Base-by-base conservation (phyloP, 2,888 invertebrate genomes). In the Drosophila percnosoma region DNA sequence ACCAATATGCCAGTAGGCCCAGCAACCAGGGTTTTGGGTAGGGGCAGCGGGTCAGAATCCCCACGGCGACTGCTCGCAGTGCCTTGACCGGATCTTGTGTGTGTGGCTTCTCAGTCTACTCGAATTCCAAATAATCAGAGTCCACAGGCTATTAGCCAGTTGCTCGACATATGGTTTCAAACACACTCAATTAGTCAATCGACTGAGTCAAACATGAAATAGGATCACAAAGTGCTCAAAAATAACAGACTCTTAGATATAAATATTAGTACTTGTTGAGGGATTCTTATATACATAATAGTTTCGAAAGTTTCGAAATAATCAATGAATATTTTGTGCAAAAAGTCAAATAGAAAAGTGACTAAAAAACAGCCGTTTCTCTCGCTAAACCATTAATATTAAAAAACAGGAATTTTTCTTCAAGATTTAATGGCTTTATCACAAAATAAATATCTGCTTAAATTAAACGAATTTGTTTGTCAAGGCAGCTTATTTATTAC, bases 121-220 rank as follows among this genome's bases (percentile, higher is more conserved):
- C 33, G 62, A 75, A 78, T 68, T 71, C 51, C 8, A 60, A 34
- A 62, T 57, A 66, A 73, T 64, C 52, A 34, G 27, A 31, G 27
- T 33, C 72, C n/a, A 31, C 27, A 31, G 33, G 38, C 73, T 31
- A 62, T 57, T 62, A 36, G 65, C 33, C 33, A 55, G 55, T 60
- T 66, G 70, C 38, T 33, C 53, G 80, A 80, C 78, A 78, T 45
- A 80, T 78, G 80, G 53, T 34, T 10, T 29, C 33, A 54, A 70
- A 55, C 52, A 80, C 80, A 68, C 68, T 80, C 80, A 78, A 78
- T 78, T 80, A 78, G 80, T 29, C 58, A 51, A 60, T 29, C 27
- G 40, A 62, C 53, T n/a, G 54, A 21, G 49, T 63, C 48, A 1
- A 10, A 10, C 15, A 24, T 53, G 52, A 49, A 67, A 60, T 57